Base-by-base conservation (phyloP, 2,888 invertebrate genomes). In the Tetragonula carbonaria region DNA sequence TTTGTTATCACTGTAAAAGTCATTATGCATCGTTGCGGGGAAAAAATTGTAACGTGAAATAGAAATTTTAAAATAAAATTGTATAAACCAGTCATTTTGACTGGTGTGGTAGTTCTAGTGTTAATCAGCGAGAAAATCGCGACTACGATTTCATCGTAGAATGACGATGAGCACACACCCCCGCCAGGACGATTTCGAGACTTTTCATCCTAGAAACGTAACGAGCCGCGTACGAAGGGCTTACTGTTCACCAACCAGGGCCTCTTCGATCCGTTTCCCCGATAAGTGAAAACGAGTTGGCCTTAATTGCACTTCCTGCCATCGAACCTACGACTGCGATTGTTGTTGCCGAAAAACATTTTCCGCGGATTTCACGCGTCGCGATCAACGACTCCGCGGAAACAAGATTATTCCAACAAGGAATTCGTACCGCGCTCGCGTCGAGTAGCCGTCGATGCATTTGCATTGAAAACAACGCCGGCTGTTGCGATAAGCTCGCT, bases 231-330 rank as follows among this genome's bases (percentile, higher is more conserved):
- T 6, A 45, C 66, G 74, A 67, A 75, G 67, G 74, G 74, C 53
- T 28, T 6, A 28, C 45, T 45, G 13, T 53, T 14, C n/a, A 4
- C 8, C 18, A 4, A 8, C 18, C 21, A 21, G 18, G 18, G 6
- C 11, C 23, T n/a, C 33, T 21, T 59, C 76, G 82, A 77, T 82
- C 21, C 67, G 59, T 84, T 74, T 78, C 71, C 70, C 33, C 74
- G 83, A 84, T 84, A 84, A 74, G 68, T 14, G 82, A 63, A 73
- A 81, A 76, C 84, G 50, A 50, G 50, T 63, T 74, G 83, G 50
- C 84, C 84, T 83, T 78, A 83, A 84, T 84, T 72, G 78, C 71
- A 63, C 21, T 79, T 82, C 78, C 84, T 57, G 79, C 59, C 79
- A 33, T 51, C 67, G 65, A 33, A 77, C 66, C 68, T 45, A 45